A percentile compares a stretch with the other conserved stretches of the same genome.
Conservation (phyloP, 2,888 invertebrate species). For the Mayetiola destructor region DNA sequence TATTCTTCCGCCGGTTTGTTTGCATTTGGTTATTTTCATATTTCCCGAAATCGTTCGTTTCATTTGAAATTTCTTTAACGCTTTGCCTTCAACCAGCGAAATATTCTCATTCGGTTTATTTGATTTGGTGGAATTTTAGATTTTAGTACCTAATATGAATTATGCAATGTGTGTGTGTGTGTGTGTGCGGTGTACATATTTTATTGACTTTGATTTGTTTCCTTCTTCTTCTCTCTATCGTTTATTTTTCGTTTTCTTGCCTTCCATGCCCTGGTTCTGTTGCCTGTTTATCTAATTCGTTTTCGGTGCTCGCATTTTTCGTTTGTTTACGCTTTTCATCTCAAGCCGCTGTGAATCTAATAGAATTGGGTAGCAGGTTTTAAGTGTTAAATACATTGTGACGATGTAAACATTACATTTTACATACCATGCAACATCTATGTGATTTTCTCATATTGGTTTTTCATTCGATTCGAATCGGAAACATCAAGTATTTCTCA, state of each 20-base stretch:
- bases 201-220: conserved; percentile 7
- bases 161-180: neutral
- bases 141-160: neutral
- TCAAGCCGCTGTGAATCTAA: too few species aligned
- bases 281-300: conserved; percentile 7
- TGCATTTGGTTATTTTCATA: conserved; percentile 12
- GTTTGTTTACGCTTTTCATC: neutral
- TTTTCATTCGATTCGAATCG: too few species aligned
- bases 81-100: neutral
- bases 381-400: too few species aligned
- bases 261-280: too few species aligned
- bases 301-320: neutral
- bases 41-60: too few species aligned
- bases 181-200: conserved; percentile 2
- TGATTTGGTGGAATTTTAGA: neutral
- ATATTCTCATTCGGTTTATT: neutral
- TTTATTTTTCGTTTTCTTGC: too few species aligned
- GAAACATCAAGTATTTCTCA: too few species aligned
- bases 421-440: too few species aligned
- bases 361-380: too few species aligned
- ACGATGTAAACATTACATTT: too few species aligned
- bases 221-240: neutral
- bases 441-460: too few species aligned
- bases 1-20: neutral
- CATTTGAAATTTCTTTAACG: neutral